Evolutionary conservation across 30 jellyfish, hydroid and myxozoan species (phyloP).

Genomic region (Turritopsis dohrnii): DNA sequence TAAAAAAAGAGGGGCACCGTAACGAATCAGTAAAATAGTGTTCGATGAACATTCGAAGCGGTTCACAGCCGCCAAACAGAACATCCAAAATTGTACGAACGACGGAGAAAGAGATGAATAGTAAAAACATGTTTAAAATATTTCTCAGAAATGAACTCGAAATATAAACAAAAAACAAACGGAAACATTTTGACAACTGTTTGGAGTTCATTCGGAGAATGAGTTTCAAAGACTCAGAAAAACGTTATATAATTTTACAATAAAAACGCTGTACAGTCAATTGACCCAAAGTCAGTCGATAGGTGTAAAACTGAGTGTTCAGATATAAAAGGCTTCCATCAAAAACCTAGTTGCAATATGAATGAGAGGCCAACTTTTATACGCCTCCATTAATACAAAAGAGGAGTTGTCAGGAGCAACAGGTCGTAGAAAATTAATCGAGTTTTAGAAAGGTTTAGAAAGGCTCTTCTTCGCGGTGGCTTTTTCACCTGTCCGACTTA

Average conservation of each 20-base stretch:
- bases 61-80: not conserved
- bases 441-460: not conserved
- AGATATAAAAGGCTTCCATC: not conserved
- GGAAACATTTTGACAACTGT: not conserved
- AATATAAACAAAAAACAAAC: not conserved
- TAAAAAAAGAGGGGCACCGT: not conserved
- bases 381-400: not conserved
- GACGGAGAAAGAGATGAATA: not conserved
- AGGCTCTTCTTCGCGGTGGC: not conserved
- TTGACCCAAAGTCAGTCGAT: not conserved
- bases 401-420: not conserved
- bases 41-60: not conserved
- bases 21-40: not conserved
- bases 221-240: conserved; percentile 7
- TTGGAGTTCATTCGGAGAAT: not conserved
- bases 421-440: not conserved
- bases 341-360: not conserved
- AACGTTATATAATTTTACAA: conserved; percentile 13
- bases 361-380: not conserved
- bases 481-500: not conserved
- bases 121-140: not conserved
- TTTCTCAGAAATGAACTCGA: not conserved
- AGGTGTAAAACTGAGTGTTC: not conserved
- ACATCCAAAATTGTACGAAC: not conserved
- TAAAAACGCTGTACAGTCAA: conserved; percentile 13